Percentiles rank a stretch among this genome's conserved stretches.
Conservation (phyloP, 2,888 invertebrate species). For the Strigamia maritima region DNA sequence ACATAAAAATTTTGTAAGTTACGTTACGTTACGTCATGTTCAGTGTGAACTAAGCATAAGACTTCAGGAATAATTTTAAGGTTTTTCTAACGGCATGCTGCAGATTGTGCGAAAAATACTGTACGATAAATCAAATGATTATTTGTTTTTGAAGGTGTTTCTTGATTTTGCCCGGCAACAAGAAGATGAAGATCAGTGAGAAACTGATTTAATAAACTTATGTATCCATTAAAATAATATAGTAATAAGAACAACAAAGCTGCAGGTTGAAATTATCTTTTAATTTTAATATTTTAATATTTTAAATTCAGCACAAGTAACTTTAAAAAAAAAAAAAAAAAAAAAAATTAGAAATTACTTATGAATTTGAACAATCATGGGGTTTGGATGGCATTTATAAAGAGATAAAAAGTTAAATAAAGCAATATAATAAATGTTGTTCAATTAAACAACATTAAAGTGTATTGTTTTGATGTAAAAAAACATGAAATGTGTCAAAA, state of each 20-base stretch:
- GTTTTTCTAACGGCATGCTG: background rate
- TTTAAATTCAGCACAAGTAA: background rate
- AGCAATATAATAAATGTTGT: background rate
- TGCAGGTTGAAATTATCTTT: background rate
- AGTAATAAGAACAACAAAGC: background rate
- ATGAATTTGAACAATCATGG: background rate
- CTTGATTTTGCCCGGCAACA: slow-evolving; percentile 22
- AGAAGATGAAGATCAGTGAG: slow-evolving; percentile 21
- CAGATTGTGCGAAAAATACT: too few species aligned
- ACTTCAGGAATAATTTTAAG: too few species aligned
- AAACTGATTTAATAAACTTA: too few species aligned
- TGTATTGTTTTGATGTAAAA: background rate
- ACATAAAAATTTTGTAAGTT: too few species aligned
- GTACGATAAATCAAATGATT: too few species aligned
- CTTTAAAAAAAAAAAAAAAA: too few species aligned
- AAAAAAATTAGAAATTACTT: too few species aligned
- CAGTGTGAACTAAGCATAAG: too few species aligned
- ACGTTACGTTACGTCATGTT: too few species aligned
- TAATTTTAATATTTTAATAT: background rate
- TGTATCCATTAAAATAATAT: background rate
- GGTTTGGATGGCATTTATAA: background rate
- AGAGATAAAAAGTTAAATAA: background rate
- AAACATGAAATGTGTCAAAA: background rate
- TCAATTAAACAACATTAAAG: background rate
- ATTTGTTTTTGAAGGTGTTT: background rate